Evolutionary conservation across 2,113 vertebrate species (phyloP).

Genomic region (Aplodontia rufa): DNA sequence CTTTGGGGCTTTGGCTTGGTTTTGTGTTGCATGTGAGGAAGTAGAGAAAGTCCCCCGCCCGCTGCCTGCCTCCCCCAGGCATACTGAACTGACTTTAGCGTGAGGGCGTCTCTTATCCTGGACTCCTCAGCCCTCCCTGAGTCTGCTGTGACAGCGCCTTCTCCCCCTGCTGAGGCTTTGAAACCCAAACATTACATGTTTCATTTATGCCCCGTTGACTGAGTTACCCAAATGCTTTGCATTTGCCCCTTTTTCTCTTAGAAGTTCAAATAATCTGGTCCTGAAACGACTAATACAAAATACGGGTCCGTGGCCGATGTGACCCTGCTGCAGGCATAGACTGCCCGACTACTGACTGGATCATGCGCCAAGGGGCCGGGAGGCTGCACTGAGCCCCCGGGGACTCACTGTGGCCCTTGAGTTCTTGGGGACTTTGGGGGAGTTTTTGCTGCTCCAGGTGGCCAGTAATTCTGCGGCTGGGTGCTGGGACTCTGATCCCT

Average conservation of each 20-base stretch:
- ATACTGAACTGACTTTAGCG: neutral
- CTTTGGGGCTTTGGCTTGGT: neutral
- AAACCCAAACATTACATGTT: neutral
- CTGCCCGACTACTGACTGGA: accelerated
- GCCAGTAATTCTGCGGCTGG: neutral
- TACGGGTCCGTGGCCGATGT: neutral
- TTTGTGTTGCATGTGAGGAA: neutral
- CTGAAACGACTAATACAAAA: neutral
- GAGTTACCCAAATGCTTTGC: neutral
- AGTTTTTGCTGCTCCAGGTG: neutral
- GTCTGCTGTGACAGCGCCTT: neutral
- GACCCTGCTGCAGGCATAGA: neutral
- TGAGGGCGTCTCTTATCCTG: conserved; percentile 11
- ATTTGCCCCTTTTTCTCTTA: neutral
- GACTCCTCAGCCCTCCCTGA: neutral
- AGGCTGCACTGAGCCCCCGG: neutral
- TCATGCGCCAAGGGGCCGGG: accelerated
- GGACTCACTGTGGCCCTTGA: neutral
- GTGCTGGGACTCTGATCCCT: neutral
- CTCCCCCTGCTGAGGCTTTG: neutral
- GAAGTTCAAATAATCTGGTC: conserved; percentile 7
- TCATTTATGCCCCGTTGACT: neutral
- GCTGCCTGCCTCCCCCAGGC: neutral
- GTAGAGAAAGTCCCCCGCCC: neutral
- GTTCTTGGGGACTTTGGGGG: neutral